Percentiles rank a stretch among this genome's conserved stretches.
Conservation (phyloP, 2,888 invertebrate genomes). For the Lepeophtheirus nordmannii region DNA sequence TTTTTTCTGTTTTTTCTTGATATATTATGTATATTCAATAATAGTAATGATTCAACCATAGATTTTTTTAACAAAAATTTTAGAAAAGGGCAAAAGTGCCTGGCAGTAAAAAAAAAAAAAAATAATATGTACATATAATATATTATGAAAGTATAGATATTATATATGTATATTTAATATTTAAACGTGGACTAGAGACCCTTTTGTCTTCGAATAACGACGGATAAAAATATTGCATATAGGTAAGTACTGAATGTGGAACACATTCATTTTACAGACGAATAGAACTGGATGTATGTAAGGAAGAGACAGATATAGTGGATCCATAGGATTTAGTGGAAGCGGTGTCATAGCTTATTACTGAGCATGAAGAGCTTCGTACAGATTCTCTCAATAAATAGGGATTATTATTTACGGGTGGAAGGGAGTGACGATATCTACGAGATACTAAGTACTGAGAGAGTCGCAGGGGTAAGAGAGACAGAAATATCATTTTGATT, state of each 20-base stretch:
- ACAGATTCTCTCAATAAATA: not conserved
- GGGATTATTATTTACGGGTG: not conserved
- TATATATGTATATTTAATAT: no score
- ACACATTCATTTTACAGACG: not conserved
- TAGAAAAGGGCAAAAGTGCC: no score
- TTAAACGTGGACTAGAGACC: not conserved
- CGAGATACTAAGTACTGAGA: conserved; percentile 10
- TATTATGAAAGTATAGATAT: no score
- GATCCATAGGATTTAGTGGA: not conserved
- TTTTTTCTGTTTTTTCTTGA: no score
- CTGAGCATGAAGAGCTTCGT: not conserved
- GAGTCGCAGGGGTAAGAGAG: not conserved
- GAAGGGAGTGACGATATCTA: conserved; percentile 9
- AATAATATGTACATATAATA: no score
- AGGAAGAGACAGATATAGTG: conserved; percentile 4
- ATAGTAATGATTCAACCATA: no score
- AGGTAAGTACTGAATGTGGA: not conserved
- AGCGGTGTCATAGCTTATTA: not conserved
- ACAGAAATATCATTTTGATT: conserved; percentile 6
- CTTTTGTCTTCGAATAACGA: not conserved
- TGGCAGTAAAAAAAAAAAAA: no score
- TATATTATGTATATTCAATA: no score
- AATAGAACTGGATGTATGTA: not conserved
- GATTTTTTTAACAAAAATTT: no score
- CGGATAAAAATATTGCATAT: conserved; percentile 8